phyloP scores from a whole-genome alignment of 2,888 invertebrate genomes.

The Vandiemenella viatica region DNA sequence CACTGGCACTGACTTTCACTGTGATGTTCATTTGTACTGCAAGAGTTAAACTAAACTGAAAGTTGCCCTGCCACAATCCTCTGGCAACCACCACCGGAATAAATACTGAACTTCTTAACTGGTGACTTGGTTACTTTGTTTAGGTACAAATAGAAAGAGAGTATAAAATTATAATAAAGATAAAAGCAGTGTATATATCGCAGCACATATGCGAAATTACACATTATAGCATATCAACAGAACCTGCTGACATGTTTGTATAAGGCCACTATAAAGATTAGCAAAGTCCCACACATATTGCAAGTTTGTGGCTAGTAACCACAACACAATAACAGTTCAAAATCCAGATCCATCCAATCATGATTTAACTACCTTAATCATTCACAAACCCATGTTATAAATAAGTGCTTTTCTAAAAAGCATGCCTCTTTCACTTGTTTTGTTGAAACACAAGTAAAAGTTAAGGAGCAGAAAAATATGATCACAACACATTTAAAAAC shows the following conservation, averaged over 20 bases:
- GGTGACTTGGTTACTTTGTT: neutral
- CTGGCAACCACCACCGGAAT: constrained; percentile 3
- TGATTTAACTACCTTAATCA: no score
- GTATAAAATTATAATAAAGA: neutral
- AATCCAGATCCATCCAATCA: neutral
- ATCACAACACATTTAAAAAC: neutral
- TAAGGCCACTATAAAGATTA: constrained; percentile 16
- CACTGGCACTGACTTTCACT: neutral
- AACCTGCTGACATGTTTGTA: constrained; percentile 5
- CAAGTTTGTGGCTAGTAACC: constrained; percentile 1
- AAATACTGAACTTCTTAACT: neutral
- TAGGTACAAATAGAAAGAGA: neutral
- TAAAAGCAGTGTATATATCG: constrained; percentile 1
- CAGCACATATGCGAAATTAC: neutral
- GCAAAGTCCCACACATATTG: constrained; percentile 10
- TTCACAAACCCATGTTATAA: no score
- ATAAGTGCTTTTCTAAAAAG: neutral
- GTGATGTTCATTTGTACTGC: constrained; percentile 12
- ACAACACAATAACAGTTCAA: neutral
- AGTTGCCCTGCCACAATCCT: neutral
- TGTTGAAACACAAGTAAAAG: neutral
- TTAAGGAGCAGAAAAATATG: neutral
- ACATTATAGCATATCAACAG: neutral
- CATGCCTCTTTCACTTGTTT: neutral
- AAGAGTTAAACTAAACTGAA: constrained; percentile 8